Percentiles rank a stretch among this genome's conserved stretches.
phyloP scores from a whole-genome alignment of 1,140 invertebrate genomes.

The Drosophila murphyi region DNA sequence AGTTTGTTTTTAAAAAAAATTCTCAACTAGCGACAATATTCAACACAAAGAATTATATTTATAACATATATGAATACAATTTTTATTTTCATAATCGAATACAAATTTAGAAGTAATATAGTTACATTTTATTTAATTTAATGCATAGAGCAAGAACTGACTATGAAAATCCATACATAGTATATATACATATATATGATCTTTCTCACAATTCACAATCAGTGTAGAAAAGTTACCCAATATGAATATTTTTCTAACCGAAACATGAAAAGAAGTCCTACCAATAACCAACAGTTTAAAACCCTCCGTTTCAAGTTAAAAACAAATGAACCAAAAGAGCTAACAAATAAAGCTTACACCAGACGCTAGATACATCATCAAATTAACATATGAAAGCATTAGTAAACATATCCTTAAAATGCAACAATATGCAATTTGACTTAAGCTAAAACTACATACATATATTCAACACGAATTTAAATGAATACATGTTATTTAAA shows the following conservation, averaged over 20 bases:
- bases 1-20: conserved; percentile 20
- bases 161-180: conserved; percentile 34
- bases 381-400: conserved; percentile 37
- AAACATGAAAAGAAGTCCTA: conserved; percentile 55
- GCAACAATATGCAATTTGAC: conserved; percentile 23
- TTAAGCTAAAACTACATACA: conserved; percentile 34
- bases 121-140: neutral
- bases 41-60: conserved; percentile 16
- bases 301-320: conserved; percentile 82
- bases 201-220: conserved; percentile 54
- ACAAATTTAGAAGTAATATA: neutral
- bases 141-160: conserved; percentile 43
- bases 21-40: conserved; percentile 64
- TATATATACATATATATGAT: conserved; percentile 15
- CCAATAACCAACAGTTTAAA: conserved; percentile 73
- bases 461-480: conserved; percentile 56
- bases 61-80: neutral
- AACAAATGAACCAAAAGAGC: conserved; percentile 76
- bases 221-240: conserved; percentile 55
- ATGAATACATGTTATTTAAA: conserved; percentile 39
- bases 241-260: conserved; percentile 71
- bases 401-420: conserved; percentile 52
- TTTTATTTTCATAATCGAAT: conserved; percentile 7
- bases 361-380: conserved; percentile 6
- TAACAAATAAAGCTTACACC: conserved; percentile 52